A percentile compares a stretch with the other conserved stretches of the same genome.
These are phyloP conservation scores for Pilophorus perplexus DNA, from an alignment of 2,888 invertebrate genomes.

Conservation along the genomic window DNA sequence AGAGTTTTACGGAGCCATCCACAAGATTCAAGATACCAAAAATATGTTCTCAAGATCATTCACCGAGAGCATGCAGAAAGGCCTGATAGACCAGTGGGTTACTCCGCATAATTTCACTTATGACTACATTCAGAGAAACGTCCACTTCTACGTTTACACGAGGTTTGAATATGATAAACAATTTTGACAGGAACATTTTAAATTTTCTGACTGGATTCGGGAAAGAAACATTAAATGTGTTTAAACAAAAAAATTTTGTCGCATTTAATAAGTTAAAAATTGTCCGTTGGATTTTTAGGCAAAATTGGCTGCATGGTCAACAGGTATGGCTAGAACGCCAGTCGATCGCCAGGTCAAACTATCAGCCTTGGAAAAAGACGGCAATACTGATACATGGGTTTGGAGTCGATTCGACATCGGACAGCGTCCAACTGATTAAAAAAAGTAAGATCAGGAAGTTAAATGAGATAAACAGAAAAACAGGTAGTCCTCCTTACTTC, in stretches of 20 bases:
- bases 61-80: too few relatives aligned
- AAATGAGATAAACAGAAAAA: too few relatives aligned
- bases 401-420: neutral
- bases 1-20: too few relatives aligned
- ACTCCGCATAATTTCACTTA: neutral
- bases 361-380: neutral
- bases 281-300: too few relatives aligned
- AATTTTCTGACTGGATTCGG: too few relatives aligned
- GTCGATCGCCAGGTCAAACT: neutral
- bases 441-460: neutral
- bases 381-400: neutral
- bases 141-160: neutral
- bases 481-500: too few relatives aligned
- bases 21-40: too few relatives aligned
- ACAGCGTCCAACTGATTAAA: neutral
- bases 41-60: too few relatives aligned
- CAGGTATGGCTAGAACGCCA: too few relatives aligned
- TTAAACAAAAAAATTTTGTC: neutral
- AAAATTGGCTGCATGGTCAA: too few relatives aligned
- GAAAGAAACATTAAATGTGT: too few relatives aligned
- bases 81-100: neutral
- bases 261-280: neutral
- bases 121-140: neutral
- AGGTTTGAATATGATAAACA: neutral
- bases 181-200: too few relatives aligned